Percentiles rank a stretch among this genome's conserved stretches.
Evolutionary conservation across 2,113 vertebrate genomes (phyloP).

Genomic region (Oryzias javanicus): DNA sequence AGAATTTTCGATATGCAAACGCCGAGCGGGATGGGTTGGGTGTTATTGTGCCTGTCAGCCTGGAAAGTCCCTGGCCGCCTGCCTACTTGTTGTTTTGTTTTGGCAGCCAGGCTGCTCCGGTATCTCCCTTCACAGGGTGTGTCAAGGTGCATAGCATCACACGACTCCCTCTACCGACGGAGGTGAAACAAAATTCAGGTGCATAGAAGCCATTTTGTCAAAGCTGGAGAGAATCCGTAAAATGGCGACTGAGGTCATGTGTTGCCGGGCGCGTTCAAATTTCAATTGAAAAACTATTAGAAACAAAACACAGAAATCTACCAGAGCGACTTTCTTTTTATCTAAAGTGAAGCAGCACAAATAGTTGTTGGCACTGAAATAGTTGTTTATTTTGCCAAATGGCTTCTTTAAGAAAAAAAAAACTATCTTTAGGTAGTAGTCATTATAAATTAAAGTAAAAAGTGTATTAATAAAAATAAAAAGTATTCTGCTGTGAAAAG

Average conservation of each 20-base stretch:
- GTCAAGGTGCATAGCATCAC: conserved; percentile 2
- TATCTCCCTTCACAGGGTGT: conserved; percentile 15
- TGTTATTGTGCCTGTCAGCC: neutral
- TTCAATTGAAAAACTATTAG: no score
- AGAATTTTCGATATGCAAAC: neutral
- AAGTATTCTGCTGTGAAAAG: no score
- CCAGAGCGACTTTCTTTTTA: no score
- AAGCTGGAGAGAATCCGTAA: rapidly evolving
- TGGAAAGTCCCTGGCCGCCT: conserved; percentile 48
- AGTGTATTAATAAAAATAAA: no score
- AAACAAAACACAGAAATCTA: no score
- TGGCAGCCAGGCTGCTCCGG: neutral
- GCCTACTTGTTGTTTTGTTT: neutral
- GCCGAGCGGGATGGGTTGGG: neutral
- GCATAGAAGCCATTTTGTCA: conserved; percentile 39
- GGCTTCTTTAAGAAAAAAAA: no score
- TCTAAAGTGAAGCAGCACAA: no score
- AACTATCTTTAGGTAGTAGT: no score
- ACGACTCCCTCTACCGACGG: conserved; percentile 27
- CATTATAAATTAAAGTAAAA: no score
- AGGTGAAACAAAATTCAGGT: rapidly evolving
- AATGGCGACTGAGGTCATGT: conserved; percentile 24
- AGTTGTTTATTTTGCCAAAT: no score
- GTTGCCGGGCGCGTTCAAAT: rapidly evolving
- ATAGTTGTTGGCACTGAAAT: no score